Conservation (phyloP, 2,113 vertebrate genomes). For the Pangasianodon gigas region DNA sequence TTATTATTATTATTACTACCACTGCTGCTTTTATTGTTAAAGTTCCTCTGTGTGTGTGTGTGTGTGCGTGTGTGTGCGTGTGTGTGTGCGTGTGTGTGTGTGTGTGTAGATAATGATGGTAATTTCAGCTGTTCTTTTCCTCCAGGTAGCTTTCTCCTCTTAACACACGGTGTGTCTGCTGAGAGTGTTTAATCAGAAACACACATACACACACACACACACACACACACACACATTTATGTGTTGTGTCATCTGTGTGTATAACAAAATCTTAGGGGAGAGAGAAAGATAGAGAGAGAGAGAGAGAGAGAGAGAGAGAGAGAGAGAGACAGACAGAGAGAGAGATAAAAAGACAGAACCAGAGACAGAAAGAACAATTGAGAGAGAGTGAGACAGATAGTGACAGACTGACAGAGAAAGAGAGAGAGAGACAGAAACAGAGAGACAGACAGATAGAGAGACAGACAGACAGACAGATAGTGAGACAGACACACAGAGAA, state of each 20-base stretch:
- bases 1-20: slow-evolving; percentile 35
- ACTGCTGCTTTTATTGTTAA: slow-evolving; percentile 20
- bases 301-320: not conserved
- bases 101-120: slow-evolving; percentile 45
- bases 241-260: not conserved
- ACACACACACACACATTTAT: not conserved
- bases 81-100: slow-evolving; percentile 37
- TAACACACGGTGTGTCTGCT: slow-evolving; percentile 29
- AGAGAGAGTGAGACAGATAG: not conserved
- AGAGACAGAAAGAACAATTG: not conserved
- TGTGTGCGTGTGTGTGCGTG: slow-evolving; percentile 11
- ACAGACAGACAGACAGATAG: not conserved
- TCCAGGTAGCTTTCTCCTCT: slow-evolving; percentile 22
- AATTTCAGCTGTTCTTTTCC: slow-evolving; percentile 39
- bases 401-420: not conserved
- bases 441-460: not conserved
- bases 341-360: not conserved
- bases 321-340: not conserved
- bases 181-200: slow-evolving; percentile 19
- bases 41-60: slow-evolving; percentile 32
- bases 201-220: slow-evolving; percentile 10
- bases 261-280: not conserved
- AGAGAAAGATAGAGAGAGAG: not conserved
- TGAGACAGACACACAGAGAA: not conserved
- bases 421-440: not conserved